These are phyloP conservation scores for Forbesichthys papilliferus DNA, from an alignment of 2,113 vertebrate genomes.

Conservation along the genomic window DNA sequence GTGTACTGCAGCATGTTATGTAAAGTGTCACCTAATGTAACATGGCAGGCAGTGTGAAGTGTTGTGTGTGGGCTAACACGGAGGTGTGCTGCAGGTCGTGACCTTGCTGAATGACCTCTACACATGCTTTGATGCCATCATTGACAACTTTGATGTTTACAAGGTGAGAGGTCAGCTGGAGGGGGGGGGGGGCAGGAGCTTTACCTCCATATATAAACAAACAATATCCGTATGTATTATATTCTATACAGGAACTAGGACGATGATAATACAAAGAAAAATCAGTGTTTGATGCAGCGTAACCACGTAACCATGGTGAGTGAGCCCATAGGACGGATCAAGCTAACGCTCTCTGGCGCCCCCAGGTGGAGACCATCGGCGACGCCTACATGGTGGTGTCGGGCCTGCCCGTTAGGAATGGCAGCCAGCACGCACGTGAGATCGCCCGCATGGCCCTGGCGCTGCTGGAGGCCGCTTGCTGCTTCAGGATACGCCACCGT, in stretches of 20 bases:
- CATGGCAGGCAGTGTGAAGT: no score
- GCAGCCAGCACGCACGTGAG: conserved; percentile 85
- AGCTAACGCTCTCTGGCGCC: conserved; percentile 1
- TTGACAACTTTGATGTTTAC: conserved; percentile 97
- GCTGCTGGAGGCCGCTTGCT: conserved; percentile 84
- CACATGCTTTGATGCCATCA: conserved; percentile 95
- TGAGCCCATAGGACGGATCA: no score
- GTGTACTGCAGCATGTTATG: no score
- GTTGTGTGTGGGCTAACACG: no score
- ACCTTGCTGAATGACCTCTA: conserved; percentile 93
- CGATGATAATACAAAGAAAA: no score
- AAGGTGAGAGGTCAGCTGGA: conserved; percentile 76
- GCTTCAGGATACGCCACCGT: conserved; percentile 88
- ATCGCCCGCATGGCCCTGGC: conserved; percentile 91
- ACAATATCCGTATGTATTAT: no score
- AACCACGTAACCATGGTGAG: no score
- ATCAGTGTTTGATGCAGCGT: no score
- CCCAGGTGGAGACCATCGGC: conserved; percentile 93
- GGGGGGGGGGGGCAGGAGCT: no score
- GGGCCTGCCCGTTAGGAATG: conserved; percentile 87
- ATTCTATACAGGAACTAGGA: no score
- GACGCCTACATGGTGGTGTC: conserved; percentile 98
- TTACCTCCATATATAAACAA: no score
- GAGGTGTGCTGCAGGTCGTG: conserved; percentile 80
- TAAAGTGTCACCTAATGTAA: no score